Conservation (phyloP, 1,140 invertebrate genomes). For the Pseudomyrmex sp. region DNA sequence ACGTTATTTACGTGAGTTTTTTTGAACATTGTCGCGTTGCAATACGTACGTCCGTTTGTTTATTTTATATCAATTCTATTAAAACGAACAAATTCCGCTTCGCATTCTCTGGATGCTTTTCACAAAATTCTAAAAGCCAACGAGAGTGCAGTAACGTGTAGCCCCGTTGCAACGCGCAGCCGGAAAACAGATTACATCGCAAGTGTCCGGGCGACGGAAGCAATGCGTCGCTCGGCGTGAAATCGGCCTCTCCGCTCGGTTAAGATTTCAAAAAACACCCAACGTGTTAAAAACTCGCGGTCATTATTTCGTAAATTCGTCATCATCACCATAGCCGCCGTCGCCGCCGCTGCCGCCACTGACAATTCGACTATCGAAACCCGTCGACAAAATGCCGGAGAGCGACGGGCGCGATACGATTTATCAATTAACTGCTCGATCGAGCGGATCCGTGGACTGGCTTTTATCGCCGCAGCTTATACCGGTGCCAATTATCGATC, state of each 20-base stretch:
- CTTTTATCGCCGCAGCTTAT: constrained; percentile 54
- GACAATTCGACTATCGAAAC: constrained; percentile 67
- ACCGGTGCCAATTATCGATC: constrained; percentile 58
- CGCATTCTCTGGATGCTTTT: not conserved
- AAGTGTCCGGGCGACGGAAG: constrained; percentile 1
- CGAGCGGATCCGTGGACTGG: constrained; percentile 37
- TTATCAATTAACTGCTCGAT: constrained; percentile 70
- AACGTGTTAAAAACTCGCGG: constrained; percentile 59
- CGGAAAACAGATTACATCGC: constrained; percentile 24
- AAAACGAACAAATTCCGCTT: constrained; percentile 18
- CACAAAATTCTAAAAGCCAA: constrained; percentile 48
- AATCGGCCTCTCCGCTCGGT: constrained; percentile 47
- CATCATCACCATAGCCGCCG: constrained; percentile 21
- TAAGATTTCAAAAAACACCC: constrained; percentile 59
- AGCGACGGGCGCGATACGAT: constrained; percentile 20
- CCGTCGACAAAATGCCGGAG: constrained; percentile 45
- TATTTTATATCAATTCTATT: constrained; percentile 44
- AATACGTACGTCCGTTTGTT: constrained; percentile 5
- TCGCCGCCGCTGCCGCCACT: constrained; percentile 32
- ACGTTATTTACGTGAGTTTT: not conserved
- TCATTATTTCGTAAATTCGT: constrained; percentile 32
- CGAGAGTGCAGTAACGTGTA: constrained; percentile 31
- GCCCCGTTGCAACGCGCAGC: not conserved
- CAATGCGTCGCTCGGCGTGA: not conserved
- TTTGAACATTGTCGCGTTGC: constrained; percentile 4